These are phyloP conservation scores for Pseudobourletiella spinata DNA, from an alignment of 1,140 invertebrate genomes.

Conservation along the genomic window DNA sequence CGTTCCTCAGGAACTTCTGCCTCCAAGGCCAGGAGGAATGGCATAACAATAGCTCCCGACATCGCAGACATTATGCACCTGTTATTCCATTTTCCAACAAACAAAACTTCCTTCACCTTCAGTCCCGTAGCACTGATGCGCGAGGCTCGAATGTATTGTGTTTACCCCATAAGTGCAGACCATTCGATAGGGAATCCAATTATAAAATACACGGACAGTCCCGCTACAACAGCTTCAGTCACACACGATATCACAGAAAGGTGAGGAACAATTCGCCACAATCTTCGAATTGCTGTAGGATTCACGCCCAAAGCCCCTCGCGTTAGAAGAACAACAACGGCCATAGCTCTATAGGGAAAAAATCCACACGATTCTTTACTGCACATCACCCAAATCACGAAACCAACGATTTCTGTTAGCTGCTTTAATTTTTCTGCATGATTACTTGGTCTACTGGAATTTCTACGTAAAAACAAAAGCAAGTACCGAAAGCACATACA, in stretches of 20 bases:
- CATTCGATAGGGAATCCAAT: conserved; percentile 17
- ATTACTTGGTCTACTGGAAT: background rate
- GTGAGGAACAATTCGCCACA: conserved; percentile 28
- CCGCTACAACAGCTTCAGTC: conserved; percentile 15
- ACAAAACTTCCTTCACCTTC: no score
- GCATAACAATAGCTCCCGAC: conserved; percentile 16
- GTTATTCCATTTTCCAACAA: no score
- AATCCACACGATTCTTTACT: no score
- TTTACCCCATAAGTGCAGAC: conserved; percentile 26
- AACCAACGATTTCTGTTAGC: background rate
- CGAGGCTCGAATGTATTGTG: no score
- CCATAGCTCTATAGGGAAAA: conserved; percentile 21
- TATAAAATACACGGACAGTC: conserved; percentile 16
- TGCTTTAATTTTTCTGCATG: background rate
- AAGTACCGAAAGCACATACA: no score
- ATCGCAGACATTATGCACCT: conserved; percentile 30
- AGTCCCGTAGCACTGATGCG: no score
- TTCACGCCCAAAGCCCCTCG: conserved; percentile 27
- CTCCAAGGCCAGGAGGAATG: conserved; percentile 14
- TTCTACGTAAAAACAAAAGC: no score
- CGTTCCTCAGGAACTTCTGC: conserved; percentile 1
- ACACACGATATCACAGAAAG: conserved; percentile 18
- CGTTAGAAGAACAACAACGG: conserved; percentile 22
- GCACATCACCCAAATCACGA: no score
- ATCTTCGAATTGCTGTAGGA: conserved; percentile 10